A percentile compares a stretch with the other conserved stretches of the same genome.
Conservation (phyloP, 2,797 vertebrate genomes). For the Lophius americanus region DNA sequence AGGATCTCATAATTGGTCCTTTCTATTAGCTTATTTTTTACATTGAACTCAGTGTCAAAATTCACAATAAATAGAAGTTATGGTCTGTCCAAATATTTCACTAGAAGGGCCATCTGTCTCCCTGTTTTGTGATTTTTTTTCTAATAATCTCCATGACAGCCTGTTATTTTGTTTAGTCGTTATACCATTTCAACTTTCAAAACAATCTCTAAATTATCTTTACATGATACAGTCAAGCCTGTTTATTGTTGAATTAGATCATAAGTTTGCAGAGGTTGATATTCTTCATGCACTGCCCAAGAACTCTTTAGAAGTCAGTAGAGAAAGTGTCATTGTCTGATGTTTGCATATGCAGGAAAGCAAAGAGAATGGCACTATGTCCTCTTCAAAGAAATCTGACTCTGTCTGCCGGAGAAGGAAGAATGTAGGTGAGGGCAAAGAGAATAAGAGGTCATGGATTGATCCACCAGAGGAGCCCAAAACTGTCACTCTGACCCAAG, state of each 20-base stretch:
- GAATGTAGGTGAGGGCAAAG: constrained; percentile 49
- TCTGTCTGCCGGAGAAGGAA: constrained; percentile 64
- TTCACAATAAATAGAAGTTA: too few species aligned
- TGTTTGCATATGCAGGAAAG: constrained; percentile 42
- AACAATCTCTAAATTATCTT: too few species aligned
- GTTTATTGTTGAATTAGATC: background rate
- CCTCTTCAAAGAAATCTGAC: constrained; percentile 57
- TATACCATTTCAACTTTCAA: background rate
- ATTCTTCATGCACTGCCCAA: background rate
- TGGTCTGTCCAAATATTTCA: too few species aligned
- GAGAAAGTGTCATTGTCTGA: background rate
- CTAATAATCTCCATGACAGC: background rate
- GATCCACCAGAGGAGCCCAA: constrained; percentile 88
- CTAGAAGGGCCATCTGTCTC: too few species aligned
- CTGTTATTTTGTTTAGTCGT: background rate
- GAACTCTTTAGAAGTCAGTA: background rate
- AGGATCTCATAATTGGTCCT: too few species aligned
- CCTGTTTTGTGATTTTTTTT: background rate
- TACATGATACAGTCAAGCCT: too few species aligned
- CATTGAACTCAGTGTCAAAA: too few species aligned
- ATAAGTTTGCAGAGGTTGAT: background rate
- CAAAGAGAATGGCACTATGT: constrained; percentile 51
- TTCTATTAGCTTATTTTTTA: too few species aligned
- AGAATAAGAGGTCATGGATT: constrained; percentile 88
- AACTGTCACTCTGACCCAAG: constrained; percentile 86